Conservation (phyloP, 2,888 invertebrate genomes). For the Tridacna crocea region DNA sequence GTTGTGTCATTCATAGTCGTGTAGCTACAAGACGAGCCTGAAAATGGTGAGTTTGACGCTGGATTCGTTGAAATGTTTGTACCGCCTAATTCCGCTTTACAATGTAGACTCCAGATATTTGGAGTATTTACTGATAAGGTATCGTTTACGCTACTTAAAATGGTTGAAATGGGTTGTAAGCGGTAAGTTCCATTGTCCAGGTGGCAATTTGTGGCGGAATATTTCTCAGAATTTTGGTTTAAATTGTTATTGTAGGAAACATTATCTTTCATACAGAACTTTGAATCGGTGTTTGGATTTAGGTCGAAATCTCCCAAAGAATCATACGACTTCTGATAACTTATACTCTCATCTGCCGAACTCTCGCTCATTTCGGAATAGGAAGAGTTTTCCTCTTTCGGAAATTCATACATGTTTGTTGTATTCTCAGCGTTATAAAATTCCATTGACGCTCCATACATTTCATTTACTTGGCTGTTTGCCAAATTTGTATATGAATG, state of each 20-base stretch:
- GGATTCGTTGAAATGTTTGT: constrained; percentile 21
- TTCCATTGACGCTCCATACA: constrained; percentile 49
- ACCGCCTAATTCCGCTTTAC: constrained; percentile 66
- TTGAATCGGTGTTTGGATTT: constrained; percentile 31
- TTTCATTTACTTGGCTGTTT: constrained; percentile 40
- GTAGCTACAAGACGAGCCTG: constrained; percentile 69
- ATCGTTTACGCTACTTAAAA: constrained; percentile 83
- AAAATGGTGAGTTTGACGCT: constrained; percentile 29
- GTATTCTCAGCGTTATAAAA: constrained; percentile 79
- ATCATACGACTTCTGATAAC: constrained; percentile 72
- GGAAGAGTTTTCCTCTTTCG: constrained; percentile 82
- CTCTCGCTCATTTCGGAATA: constrained; percentile 83
- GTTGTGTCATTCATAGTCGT: constrained; percentile 79
- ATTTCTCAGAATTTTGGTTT: constrained; percentile 33
- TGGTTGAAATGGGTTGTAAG: constrained; percentile 89
- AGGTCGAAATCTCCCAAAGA: constrained; percentile 53
- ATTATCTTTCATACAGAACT: constrained; percentile 39
- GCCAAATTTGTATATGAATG: constrained; percentile 56
- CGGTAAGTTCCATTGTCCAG: constrained; percentile 76
- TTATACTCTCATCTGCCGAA: constrained; percentile 77
- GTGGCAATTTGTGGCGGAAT: constrained; percentile 5
- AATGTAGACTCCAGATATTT: constrained; percentile 44
- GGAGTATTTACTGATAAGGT: constrained; percentile 50
- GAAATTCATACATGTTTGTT: constrained; percentile 76
- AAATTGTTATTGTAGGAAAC: constrained; percentile 13